phyloP scores from a whole-genome alignment of 2,888 invertebrate species.

The Chalcis sispes region DNA sequence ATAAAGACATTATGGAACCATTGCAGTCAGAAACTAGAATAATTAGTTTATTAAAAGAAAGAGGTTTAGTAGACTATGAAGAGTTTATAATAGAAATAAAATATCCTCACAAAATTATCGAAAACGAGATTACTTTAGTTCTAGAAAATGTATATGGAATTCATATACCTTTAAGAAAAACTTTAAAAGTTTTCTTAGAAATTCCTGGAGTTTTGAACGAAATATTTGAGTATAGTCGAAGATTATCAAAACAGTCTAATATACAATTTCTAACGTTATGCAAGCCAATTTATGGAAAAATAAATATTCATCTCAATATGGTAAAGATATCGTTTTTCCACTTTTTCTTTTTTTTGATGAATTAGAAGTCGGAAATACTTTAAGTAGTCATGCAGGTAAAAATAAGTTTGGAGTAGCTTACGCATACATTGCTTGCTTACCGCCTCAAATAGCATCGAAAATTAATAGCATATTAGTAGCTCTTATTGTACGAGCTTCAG shows the following conservation, averaged over 20 bases:
- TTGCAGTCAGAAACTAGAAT: background rate
- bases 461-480: background rate
- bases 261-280: no score
- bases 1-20: background rate
- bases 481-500: background rate
- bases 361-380: no score
- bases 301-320: background rate
- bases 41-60: background rate
- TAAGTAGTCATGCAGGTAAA: no score
- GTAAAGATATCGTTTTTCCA: conserved; percentile 2
- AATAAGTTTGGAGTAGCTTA: no score
- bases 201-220: no score
- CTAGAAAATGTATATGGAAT: background rate
- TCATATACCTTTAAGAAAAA: no score
- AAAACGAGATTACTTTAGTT: background rate
- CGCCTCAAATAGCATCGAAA: background rate
- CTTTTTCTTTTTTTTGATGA: background rate
- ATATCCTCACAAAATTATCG: background rate
- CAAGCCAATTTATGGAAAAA: background rate
- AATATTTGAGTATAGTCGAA: no score
- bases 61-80: background rate
- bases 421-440: conserved; percentile 17
- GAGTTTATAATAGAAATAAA: background rate
- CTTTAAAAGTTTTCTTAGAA: no score
- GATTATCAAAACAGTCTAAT: no score